Evolutionary conservation across 2,113 vertebrate species (phyloP).

Genomic region (Cyphomyrus plagiostoma): DNA sequence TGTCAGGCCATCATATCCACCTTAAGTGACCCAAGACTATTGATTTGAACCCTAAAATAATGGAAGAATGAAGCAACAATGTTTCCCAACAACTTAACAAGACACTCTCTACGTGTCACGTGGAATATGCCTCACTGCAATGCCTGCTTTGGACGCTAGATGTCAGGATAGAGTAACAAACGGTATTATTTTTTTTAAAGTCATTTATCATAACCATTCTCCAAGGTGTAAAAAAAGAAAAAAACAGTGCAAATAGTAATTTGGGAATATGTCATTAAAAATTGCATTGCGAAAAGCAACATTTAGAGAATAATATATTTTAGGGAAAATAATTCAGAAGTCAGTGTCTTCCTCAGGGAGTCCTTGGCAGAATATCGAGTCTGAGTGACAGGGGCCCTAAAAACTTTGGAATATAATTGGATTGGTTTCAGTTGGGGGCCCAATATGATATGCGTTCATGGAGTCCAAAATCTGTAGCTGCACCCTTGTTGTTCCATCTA

Average conservation of each 20-base stretch:
- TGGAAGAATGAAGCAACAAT: not conserved
- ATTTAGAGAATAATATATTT: not conserved
- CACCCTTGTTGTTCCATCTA: not conserved
- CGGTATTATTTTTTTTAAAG: not conserved
- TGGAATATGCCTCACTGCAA: not conserved
- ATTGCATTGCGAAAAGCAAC: not conserved
- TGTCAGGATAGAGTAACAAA: not conserved
- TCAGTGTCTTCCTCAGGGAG: not conserved
- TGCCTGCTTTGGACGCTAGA: not conserved
- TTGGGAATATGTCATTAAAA: not conserved
- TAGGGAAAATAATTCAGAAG: not conserved
- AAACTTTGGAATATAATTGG: not conserved
- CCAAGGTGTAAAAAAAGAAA: not conserved
- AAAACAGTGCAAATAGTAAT: not conserved
- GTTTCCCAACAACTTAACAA: not conserved
- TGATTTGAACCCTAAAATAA: not conserved
- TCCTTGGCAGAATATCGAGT: not conserved
- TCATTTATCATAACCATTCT: not conserved
- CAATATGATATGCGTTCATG: not conserved
- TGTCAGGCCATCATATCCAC: not conserved
- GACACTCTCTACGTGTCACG: not conserved
- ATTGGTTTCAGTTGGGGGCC: not conserved
- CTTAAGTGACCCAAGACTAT: not conserved
- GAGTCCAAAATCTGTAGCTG: not conserved
- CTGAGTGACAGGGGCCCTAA: not conserved